Base-by-base conservation (phyloP, 2,113 vertebrate genomes). In the Chionomys nivalis region DNA sequence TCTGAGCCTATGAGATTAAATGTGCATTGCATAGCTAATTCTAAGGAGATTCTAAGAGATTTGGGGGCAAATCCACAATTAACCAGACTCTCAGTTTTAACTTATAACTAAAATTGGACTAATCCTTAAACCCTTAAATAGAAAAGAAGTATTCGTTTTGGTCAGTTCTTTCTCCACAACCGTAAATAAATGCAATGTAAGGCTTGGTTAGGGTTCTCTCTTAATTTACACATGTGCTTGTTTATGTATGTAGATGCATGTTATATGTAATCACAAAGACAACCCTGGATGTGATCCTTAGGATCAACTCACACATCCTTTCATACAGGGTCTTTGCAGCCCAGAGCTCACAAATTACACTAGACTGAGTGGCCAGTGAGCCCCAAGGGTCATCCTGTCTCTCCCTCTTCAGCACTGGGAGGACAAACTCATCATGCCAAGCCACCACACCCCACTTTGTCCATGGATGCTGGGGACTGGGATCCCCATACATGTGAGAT, bases 91-190 rank as follows among this genome's bases (percentile, higher is more conserved):
- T 88, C 66, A 55, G 28, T 94, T 90, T 81, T 92, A 70, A 55
- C 23, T 13, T 95, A 49, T 85, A 7, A 31, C 68, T 93, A 36
- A 92, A 89, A 89, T 65, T 44, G 76, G 36, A 93, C 86, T 26
- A 55, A 82, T 16, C n/a, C 82, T 96, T 87, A 92, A 95, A n/a
- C 85, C 55, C 55, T 94, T 79, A 44, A 96, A 91, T 28, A 70
- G 17, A 94, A 55, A 1, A 33, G 72, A 73, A 76, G 92, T 11
- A 52, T 85, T 91, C 9, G 61, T 79, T 95, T 90, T 73, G 9
- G n/a, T 90, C n/a, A 83, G 36, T 7, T 72, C 88, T 93, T 42
- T 66, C 90, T 93, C 73, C 42, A 52, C 14, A 36, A 94, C 61
- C 47, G 6, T 36, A 87, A 82, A 89, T 36, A 95, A 47, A 23